Percentiles rank a stretch among this genome's conserved stretches.
phyloP scores from a whole-genome alignment of 1,140 invertebrate genomes.

The Helicoverpa zea region DNA sequence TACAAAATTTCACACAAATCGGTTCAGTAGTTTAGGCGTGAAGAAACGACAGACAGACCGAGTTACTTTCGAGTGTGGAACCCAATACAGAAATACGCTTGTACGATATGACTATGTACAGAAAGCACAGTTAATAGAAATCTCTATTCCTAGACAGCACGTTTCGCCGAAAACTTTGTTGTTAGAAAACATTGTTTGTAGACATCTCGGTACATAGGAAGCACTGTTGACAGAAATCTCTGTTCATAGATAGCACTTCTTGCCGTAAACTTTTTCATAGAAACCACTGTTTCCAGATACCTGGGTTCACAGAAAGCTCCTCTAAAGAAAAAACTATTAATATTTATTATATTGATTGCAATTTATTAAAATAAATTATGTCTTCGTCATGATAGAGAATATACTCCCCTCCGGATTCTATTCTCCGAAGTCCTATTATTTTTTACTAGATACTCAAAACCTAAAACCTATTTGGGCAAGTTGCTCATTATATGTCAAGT shows the following conservation, averaged over 20 bases:
- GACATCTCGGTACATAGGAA: too few species aligned
- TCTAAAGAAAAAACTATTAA: neutral
- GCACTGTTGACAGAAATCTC: too few species aligned
- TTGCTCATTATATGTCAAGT: neutral
- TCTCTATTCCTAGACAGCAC: conserved; percentile 9
- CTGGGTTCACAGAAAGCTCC: neutral
- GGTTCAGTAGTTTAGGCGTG: too few species aligned
- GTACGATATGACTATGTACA: neutral
- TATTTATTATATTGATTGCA: too few species aligned
- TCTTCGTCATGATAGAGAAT: too few species aligned
- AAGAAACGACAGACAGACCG: too few species aligned
- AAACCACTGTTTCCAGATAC: neutral
- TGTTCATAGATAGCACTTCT: neutral
- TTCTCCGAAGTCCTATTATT: neutral
- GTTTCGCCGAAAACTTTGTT: neutral
- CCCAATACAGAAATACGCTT: conserved; percentile 1
- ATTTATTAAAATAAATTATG: too few species aligned
- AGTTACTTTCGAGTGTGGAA: conserved; percentile 8
- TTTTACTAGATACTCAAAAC: neutral
- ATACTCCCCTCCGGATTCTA: neutral
- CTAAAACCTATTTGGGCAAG: neutral
- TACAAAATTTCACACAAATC: too few species aligned
- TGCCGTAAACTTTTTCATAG: conserved; percentile 1
- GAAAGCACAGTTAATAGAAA: conserved; percentile 1
- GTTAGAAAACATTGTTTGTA: too few species aligned